Percentiles rank a stretch among this genome's conserved stretches.
Evolutionary conservation across 2,888 invertebrate species (phyloP).

Genomic region (Campopleginae sp.): DNA sequence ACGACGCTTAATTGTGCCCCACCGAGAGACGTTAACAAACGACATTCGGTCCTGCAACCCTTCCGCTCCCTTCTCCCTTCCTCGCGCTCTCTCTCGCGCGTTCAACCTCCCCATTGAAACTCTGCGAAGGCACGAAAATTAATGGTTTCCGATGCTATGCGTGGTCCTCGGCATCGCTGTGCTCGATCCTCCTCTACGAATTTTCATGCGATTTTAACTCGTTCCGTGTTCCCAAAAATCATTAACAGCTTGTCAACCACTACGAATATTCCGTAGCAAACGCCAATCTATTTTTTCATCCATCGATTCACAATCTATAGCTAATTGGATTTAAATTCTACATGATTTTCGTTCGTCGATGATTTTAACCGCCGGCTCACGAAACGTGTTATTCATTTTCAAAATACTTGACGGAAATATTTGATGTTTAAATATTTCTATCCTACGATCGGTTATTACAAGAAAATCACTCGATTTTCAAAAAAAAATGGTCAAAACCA

Average conservation of each 20-base stretch:
- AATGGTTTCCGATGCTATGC: slow-evolving; percentile 67
- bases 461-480: not conserved
- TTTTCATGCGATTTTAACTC: slow-evolving; percentile 59
- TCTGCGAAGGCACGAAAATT: slow-evolving; percentile 67
- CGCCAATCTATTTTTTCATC: not conserved
- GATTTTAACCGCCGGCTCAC: not conserved
- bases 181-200: slow-evolving; percentile 46
- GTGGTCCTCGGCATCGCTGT: slow-evolving; percentile 34
- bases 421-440: not conserved
- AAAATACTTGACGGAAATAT: not conserved
- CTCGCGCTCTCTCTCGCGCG: not conserved
- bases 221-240: slow-evolving; percentile 53
- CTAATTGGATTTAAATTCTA: not conserved
- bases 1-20: slow-evolving; percentile 70
- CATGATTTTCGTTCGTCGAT: not conserved
- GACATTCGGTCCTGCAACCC: slow-evolving; percentile 65
- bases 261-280: slow-evolving; percentile 9
- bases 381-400: not conserved
- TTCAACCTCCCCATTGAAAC: not conserved
- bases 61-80: slow-evolving; percentile 12
- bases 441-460: not conserved
- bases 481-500: not conserved
- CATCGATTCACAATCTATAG: not conserved
- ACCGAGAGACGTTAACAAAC: slow-evolving; percentile 69
- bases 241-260: slow-evolving; percentile 25